Percentiles rank a stretch among this genome's conserved stretches.
Conservation (phyloP, 2,113 vertebrate genomes). For the Pedionomus torquatus region DNA sequence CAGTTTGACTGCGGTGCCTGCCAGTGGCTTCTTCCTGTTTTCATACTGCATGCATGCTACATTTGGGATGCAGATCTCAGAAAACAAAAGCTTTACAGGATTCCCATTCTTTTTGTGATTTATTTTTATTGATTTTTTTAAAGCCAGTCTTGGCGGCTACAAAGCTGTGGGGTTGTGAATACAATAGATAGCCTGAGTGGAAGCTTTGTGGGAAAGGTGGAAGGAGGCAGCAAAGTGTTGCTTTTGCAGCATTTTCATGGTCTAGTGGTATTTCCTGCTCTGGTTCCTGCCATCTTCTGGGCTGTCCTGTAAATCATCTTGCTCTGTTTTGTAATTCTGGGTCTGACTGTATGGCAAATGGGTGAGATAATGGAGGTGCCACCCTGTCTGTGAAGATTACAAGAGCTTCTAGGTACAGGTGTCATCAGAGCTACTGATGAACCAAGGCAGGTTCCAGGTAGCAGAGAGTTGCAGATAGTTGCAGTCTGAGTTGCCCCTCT, state of each 20-base stretch:
- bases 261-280: neutral
- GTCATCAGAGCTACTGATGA: rapidly evolving
- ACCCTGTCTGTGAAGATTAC: neutral
- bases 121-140: neutral
- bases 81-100: neutral
- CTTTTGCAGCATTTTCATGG: neutral
- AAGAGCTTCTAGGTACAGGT: neutral
- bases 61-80: neutral
- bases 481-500: neutral
- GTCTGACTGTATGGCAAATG: neutral
- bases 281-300: neutral
- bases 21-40: neutral
- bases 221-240: neutral
- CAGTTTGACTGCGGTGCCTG: neutral
- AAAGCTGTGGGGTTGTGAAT: neutral
- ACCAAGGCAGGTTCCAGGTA: neutral
- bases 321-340: neutral
- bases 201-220: neutral
- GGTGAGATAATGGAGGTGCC: neutral
- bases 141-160: neutral
- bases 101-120: neutral
- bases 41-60: neutral
- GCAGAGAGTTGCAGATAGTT: neutral
- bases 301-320: neutral
- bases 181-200: neutral